These are phyloP conservation scores for Andrena haemorrhoa DNA, from an alignment of 2,888 invertebrate species.

Conservation along the genomic window DNA sequence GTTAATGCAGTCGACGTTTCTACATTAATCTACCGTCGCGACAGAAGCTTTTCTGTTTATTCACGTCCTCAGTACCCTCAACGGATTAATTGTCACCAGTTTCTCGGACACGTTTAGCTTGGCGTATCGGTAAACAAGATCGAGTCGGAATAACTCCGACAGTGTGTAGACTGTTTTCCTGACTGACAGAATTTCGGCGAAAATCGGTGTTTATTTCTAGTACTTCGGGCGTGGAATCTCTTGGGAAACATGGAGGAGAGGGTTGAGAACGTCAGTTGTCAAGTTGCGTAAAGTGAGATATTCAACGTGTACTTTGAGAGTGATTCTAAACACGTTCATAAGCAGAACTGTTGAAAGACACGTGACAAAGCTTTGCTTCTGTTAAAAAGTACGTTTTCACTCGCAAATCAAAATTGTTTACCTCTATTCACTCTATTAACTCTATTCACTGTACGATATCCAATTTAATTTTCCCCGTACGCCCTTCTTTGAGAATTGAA, in stretches of 20 bases:
- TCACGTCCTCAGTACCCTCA: background rate
- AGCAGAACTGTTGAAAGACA: background rate
- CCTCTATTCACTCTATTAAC: no score
- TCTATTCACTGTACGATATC: no score
- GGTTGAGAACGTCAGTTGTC: slow-evolving; percentile 4
- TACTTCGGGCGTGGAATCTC: slow-evolving; percentile 7
- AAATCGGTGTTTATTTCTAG: slow-evolving; percentile 35
- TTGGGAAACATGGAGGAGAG: background rate
- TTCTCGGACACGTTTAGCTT: slow-evolving; percentile 19
- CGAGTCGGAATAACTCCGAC: slow-evolving; percentile 22
- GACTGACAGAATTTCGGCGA: slow-evolving; percentile 19
- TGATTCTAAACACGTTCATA: background rate
- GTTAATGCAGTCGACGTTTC: background rate
- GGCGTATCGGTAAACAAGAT: slow-evolving; percentile 17
- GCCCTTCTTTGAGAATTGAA: background rate
- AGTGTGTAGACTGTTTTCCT: slow-evolving; percentile 18
- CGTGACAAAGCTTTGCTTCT: no score
- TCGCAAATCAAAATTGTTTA: no score
- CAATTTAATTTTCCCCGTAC: no score
- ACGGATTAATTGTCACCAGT: slow-evolving; percentile 29
- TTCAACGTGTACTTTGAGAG: background rate
- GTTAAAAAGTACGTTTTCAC: no score
- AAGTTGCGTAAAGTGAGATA: background rate
- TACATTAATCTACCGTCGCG: background rate
- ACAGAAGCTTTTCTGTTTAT: slow-evolving; percentile 12